Evolutionary conservation across 2,888 invertebrate species (phyloP).

Genomic region (Phyllotreta cruciferae): DNA sequence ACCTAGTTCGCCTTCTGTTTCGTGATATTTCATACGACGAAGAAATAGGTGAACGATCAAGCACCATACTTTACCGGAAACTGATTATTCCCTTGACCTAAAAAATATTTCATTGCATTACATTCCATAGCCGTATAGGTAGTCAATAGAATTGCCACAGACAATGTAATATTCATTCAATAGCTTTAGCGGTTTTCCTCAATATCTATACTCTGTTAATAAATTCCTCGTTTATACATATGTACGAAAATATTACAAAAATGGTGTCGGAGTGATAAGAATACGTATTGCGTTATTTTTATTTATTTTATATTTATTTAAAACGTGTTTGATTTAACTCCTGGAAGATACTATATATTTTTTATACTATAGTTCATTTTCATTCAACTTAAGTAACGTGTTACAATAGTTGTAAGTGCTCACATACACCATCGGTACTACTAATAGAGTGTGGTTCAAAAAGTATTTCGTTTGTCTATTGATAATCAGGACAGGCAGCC

Average conservation of each 20-base stretch:
- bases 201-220: no score
- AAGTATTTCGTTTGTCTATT: conserved; percentile 17
- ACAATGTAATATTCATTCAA: conserved; percentile 3
- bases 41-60: conserved; percentile 23
- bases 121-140: conserved; percentile 23
- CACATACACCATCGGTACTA: no score
- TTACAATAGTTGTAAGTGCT: no score
- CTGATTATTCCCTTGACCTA: conserved; percentile 42
- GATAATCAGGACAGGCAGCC: conserved; percentile 18
- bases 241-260: no score
- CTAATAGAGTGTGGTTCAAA: not conserved
- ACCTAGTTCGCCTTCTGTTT: not conserved
- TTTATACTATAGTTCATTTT: no score
- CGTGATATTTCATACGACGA: conserved; percentile 2
- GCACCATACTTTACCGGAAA: conserved; percentile 40
- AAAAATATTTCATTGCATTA: conserved; percentile 38
- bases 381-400: no score
- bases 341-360: no score
- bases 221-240: no score
- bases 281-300: no score
- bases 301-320: no score
- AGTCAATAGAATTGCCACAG: conserved; percentile 33
- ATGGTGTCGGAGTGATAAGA: no score
- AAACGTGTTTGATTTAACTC: no score
- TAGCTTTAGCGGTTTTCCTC: not conserved